These are phyloP conservation scores for Lochmaea crataegi DNA, from an alignment of 2,888 invertebrate genomes.

Conservation along the genomic window DNA sequence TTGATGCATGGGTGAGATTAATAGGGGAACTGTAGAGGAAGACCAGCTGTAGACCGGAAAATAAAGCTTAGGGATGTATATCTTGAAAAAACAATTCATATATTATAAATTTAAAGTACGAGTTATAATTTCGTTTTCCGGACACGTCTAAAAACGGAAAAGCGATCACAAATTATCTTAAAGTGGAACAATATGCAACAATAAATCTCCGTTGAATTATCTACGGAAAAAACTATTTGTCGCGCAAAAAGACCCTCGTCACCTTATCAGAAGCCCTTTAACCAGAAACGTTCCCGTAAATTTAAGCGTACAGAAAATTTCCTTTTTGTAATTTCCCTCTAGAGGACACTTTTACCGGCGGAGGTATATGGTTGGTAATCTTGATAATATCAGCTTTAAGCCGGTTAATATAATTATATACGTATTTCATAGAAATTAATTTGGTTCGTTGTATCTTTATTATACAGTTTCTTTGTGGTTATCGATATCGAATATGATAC, in stretches of 20 bases:
- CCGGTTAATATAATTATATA: background rate
- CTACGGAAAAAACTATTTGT: slow-evolving; percentile 31
- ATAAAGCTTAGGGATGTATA: too few species aligned
- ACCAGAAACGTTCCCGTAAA: slow-evolving; percentile 18
- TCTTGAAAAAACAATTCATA: too few species aligned
- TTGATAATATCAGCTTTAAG: background rate
- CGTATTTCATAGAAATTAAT: background rate
- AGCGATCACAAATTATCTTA: too few species aligned
- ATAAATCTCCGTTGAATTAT: slow-evolving; percentile 28
- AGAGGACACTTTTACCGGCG: slow-evolving; percentile 14
- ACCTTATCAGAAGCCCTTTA: slow-evolving; percentile 27
- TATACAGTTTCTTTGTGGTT: too few species aligned
- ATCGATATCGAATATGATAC: background rate
- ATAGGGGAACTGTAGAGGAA: too few species aligned
- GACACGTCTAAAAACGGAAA: too few species aligned
- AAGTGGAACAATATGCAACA: slow-evolving; percentile 14
- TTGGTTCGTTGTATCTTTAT: too few species aligned
- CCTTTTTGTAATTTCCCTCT: slow-evolving; percentile 30
- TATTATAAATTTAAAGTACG: too few species aligned
- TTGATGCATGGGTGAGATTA: too few species aligned
- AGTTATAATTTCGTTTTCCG: too few species aligned
- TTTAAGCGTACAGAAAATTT: slow-evolving; percentile 27
- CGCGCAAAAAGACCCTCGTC: slow-evolving; percentile 33
- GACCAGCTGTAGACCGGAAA: too few species aligned
- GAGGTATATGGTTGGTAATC: background rate